Base-by-base conservation (phyloP, 2,888 invertebrate species). In the Lasioglossum zephyrum region DNA sequence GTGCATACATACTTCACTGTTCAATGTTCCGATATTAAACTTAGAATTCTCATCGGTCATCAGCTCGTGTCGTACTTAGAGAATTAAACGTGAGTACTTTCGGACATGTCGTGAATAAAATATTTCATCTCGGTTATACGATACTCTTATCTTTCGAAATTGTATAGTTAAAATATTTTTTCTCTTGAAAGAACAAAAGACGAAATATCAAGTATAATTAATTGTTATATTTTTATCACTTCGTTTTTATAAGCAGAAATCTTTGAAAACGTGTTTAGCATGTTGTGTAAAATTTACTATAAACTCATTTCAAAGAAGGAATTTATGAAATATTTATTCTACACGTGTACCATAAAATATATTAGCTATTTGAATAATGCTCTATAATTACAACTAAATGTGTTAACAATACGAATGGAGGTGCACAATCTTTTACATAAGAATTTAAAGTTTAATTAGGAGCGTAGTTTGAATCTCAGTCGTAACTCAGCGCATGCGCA, bases 401-500 rank as follows among this genome's bases (percentile, higher is more conserved):
- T 18, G 22, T 36, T 63, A 13, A 31, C 57, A 6, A 31, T 63
- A 63, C 36, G 63, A 31, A 31, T 36, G n/a, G 70, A 60, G 39
- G 39, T 22, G 57, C 41, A 69, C 36, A 44, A 36, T 72, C 66
- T 76, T 79, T 76, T 73, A 73, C 39, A 57, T 74, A 41, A 76
- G 26, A 79, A 26, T 76, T 85, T 84, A 69, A 73, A 85, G 69
- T 79, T 57, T 72, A 76, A 39, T 79, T 84, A 79, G 57, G 22
- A 79, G 66, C 57, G 69, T 84, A 79, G 76, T 85, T 85, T 75
- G 73, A 84, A 76, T 69, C 66, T 73, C 39, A 79, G 73, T 75
- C 79, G 66, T 73, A 41, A 57, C 73, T 57, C 57, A 73, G 76
- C 85, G 84, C 85, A 84, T 79, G 85, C 84, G 85, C 84, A 47